phyloP scores from a whole-genome alignment of 1,140 invertebrate species.

The Drosophila ogumai region DNA sequence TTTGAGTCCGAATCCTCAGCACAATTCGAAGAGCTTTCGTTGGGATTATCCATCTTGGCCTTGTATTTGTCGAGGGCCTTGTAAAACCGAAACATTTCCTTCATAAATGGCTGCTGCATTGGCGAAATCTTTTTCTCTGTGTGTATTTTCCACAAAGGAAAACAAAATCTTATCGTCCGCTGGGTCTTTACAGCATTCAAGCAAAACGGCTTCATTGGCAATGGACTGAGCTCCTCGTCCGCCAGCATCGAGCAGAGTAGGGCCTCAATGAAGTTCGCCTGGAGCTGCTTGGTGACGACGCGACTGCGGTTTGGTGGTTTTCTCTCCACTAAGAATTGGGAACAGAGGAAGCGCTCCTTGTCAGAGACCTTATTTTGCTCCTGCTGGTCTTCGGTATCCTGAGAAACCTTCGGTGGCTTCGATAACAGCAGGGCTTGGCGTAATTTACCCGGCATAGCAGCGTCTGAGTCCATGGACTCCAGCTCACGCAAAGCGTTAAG shows the following conservation, averaged over 20 bases:
- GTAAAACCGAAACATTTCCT: slow-evolving; percentile 34
- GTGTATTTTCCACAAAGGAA: no score
- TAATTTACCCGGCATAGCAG: not conserved
- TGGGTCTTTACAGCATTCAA: not conserved
- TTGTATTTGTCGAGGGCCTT: slow-evolving; percentile 33
- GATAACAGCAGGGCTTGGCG: not conserved
- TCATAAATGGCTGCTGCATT: not conserved
- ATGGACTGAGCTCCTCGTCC: slow-evolving; percentile 30
- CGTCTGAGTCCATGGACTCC: no score
- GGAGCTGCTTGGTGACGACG: not conserved
- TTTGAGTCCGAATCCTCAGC: not conserved
- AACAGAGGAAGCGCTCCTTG: slow-evolving; percentile 12
- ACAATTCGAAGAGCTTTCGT: no score
- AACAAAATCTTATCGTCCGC: no score
- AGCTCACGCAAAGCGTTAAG: not conserved
- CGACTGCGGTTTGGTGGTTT: not conserved
- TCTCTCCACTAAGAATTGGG: not conserved
- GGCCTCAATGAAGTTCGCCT: slow-evolving; percentile 30
- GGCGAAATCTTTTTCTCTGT: not conserved
- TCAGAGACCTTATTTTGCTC: not conserved
- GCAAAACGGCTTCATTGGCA: not conserved
- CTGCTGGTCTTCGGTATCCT: not conserved
- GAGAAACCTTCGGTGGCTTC: not conserved
- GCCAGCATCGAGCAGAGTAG: slow-evolving; percentile 58
- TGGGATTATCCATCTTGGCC: not conserved